Percentiles rank a stretch among this genome's conserved stretches.
Evolutionary conservation across 2,797 vertebrate genomes (phyloP).

Genomic region (Florisuga fusca): DNA sequence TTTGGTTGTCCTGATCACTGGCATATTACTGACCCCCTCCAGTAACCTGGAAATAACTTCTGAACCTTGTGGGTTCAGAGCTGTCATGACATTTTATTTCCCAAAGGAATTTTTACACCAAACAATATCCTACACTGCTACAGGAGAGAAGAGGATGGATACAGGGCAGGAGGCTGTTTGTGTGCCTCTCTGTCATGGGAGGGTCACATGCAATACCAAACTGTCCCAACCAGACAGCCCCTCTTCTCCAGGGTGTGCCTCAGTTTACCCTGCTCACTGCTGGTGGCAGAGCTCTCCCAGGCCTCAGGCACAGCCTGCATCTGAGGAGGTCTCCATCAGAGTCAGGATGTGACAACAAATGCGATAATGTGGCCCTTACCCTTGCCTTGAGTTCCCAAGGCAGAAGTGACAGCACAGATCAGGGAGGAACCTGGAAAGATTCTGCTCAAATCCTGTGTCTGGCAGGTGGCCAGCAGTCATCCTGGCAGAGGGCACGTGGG

Average conservation of each 20-base stretch:
- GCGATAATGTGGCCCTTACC: neutral
- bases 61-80: neutral
- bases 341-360: neutral
- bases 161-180: too few species aligned
- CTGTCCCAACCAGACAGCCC: too few species aligned
- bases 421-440: neutral
- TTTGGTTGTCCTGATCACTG: rapidly evolving
- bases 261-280: neutral
- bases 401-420: neutral
- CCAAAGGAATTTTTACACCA: neutral
- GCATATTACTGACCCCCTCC: rapidly evolving
- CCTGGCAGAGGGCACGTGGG: neutral
- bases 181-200: too few species aligned
- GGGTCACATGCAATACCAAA: too few species aligned
- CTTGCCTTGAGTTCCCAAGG: neutral
- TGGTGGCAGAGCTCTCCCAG: neutral
- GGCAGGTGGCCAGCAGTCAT: neutral
- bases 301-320: neutral
- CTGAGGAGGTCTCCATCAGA: neutral
- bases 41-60: neutral
- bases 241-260: too few species aligned
- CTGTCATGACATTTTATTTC: neutral
- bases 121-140: neutral
- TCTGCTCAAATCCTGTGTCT: neutral
- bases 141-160: too few species aligned